These are phyloP conservation scores for Stichopus horrens DNA, from an alignment of 53 echinoderm and acorn worm genomes.

Conservation along the genomic window DNA sequence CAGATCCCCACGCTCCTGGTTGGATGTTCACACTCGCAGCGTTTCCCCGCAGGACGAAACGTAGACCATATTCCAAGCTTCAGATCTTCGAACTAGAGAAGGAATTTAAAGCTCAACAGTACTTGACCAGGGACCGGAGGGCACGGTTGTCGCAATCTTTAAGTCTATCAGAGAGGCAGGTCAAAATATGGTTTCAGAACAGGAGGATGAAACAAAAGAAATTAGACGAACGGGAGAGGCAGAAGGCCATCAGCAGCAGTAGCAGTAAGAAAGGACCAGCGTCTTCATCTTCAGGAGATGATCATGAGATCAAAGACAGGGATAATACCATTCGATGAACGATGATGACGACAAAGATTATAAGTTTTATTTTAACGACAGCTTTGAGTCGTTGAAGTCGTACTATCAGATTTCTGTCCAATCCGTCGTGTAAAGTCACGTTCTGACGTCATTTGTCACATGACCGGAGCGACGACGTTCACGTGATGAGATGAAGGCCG, in stretches of 20 bases:
- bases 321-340: conserved; percentile 49
- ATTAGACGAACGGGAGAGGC: conserved; percentile 58
- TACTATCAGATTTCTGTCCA: conserved; percentile 33
- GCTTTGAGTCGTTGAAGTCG: conserved; percentile 23
- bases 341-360: background rate
- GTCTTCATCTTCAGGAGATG: conserved; percentile 32
- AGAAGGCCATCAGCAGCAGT: conserved; percentile 14
- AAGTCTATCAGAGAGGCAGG: conserved; percentile 82
- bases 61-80: conserved; percentile 88
- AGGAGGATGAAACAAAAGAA: conserved; percentile 97
- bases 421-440: background rate
- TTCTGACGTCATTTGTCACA: background rate
- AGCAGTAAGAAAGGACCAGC: conserved; percentile 43
- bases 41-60: conserved; percentile 75
- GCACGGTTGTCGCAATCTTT: conserved; percentile 74
- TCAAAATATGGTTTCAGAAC: conserved; percentile 99
- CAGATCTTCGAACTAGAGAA: conserved; percentile 96
- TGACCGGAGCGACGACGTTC: background rate
- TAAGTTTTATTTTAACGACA: conserved; percentile 28
- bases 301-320: conserved; percentile 43
- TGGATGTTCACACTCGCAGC: conserved; percentile 69
- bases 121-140: conserved; percentile 87
- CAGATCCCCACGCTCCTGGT: conserved; percentile 60
- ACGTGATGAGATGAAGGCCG: background rate
- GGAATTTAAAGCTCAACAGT: conserved; percentile 94